These are phyloP conservation scores for Aselliscus stoliczkanus DNA, from an alignment of 2,797 vertebrate species.

Conservation along the genomic window DNA sequence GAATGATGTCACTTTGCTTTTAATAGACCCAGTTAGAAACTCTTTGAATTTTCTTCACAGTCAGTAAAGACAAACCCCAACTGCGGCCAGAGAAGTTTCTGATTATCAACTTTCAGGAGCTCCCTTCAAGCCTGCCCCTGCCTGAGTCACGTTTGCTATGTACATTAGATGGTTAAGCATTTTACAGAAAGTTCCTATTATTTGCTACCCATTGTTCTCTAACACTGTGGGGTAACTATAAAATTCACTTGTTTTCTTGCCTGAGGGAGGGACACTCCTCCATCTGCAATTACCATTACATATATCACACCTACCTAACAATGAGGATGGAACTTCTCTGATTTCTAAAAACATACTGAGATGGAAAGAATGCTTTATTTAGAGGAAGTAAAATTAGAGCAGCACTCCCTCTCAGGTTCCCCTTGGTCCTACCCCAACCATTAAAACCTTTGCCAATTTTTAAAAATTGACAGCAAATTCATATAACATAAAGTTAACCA, in stretches of 20 bases:
- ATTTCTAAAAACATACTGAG: background rate
- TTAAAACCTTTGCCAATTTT: background rate
- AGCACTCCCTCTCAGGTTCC: background rate
- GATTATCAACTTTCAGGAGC: too few species aligned
- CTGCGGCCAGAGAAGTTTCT: too few species aligned
- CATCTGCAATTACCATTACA: background rate
- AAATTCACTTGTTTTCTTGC: background rate
- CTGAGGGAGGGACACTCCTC: background rate
- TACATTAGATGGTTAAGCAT: background rate
- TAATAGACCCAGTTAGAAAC: too few species aligned
- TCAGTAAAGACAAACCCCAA: too few species aligned
- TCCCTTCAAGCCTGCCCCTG: too few species aligned
- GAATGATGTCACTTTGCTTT: slow-evolving; percentile 16
- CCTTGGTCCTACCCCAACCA: background rate
- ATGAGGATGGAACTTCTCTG: background rate
- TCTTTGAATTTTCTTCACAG: too few species aligned
- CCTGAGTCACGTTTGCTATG: background rate
- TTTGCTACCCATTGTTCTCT: background rate
- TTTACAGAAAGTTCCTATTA: background rate
- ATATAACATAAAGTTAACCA: background rate
- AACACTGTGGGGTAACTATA: background rate
- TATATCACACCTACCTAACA: background rate
- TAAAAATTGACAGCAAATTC: background rate
- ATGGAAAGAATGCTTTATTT: background rate
- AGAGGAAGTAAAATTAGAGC: background rate